A percentile compares a stretch with the other conserved stretches of the same genome.
Conservation (phyloP, 2,113 vertebrate genomes). For the Sorex fumeus region DNA sequence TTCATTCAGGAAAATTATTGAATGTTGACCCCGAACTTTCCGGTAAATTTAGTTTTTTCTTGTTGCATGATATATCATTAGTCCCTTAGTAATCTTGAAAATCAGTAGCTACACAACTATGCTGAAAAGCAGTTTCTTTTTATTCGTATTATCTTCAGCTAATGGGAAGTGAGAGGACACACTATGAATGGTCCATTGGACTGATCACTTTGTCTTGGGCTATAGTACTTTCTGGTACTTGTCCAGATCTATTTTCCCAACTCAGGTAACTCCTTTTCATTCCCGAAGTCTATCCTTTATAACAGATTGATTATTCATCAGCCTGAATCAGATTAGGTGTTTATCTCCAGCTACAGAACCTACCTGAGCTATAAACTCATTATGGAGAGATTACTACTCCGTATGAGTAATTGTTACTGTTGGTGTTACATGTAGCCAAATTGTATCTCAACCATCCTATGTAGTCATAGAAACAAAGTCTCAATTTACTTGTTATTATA, state of each 20-base stretch:
- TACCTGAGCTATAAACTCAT: not conserved
- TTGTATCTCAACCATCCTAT: not conserved
- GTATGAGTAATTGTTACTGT: not conserved
- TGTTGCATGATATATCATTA: not conserved
- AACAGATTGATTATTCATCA: not conserved
- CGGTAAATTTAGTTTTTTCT: not conserved
- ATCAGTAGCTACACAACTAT: not conserved
- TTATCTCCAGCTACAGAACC: not conserved
- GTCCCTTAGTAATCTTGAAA: not conserved
- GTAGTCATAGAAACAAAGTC: not conserved
- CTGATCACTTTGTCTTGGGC: not conserved
- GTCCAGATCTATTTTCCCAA: not conserved
- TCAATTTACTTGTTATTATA: slow-evolving; percentile 24
- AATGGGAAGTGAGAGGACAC: not conserved
- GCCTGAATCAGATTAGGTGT: not conserved
- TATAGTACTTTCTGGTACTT: not conserved
- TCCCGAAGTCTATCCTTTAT: not conserved
- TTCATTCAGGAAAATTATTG: slow-evolving; percentile 8
- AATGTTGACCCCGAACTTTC: not conserved
- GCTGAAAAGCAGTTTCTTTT: not conserved
- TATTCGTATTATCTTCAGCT: not conserved
- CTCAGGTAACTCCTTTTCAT: not conserved
- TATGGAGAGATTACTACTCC: not conserved
- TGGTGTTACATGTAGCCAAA: not conserved
- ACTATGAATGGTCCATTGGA: not conserved